phyloP scores from a whole-genome alignment of 2,113 vertebrate genomes.

The Catagonus wagneri region DNA sequence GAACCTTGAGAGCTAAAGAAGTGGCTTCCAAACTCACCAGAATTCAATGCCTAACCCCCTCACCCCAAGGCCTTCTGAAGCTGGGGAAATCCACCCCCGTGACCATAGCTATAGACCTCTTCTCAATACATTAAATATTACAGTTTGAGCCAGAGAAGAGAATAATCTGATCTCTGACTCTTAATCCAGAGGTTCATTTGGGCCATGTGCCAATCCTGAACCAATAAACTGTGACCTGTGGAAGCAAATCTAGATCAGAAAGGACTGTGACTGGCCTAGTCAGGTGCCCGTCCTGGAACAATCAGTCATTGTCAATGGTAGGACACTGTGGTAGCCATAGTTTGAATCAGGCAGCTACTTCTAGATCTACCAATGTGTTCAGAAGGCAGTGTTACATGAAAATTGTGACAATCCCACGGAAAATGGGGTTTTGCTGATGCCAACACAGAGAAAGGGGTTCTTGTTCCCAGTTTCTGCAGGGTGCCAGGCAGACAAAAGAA shows the following conservation, averaged over 20 bases:
- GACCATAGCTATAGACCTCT: not conserved
- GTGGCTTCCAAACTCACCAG: not conserved
- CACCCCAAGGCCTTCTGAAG: not conserved
- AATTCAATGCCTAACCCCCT: too few relatives aligned
- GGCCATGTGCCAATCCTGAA: not conserved
- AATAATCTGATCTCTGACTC: not conserved
- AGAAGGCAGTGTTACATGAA: not conserved
- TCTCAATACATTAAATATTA: not conserved
- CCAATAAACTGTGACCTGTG: not conserved
- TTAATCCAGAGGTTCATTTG: not conserved
- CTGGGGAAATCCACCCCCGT: not conserved
- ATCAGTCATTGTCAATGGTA: not conserved
- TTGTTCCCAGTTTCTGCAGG: not conserved
- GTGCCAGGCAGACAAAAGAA: not conserved
- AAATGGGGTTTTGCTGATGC: not conserved
- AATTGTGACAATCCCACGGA: not conserved
- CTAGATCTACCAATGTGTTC: not conserved
- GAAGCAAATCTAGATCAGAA: not conserved
- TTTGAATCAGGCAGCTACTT: not conserved
- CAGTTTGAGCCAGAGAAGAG: not conserved
- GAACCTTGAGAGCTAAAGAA: not conserved
- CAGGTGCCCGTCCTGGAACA: not conserved
- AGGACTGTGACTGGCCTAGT: not conserved
- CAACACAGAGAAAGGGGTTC: not conserved
- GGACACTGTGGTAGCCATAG: not conserved